Evolutionary conservation across 2,797 vertebrate genomes (phyloP), one percentile per base, ranked within the genome.

Genomic region (Bradypodion ventrale): DNA sequence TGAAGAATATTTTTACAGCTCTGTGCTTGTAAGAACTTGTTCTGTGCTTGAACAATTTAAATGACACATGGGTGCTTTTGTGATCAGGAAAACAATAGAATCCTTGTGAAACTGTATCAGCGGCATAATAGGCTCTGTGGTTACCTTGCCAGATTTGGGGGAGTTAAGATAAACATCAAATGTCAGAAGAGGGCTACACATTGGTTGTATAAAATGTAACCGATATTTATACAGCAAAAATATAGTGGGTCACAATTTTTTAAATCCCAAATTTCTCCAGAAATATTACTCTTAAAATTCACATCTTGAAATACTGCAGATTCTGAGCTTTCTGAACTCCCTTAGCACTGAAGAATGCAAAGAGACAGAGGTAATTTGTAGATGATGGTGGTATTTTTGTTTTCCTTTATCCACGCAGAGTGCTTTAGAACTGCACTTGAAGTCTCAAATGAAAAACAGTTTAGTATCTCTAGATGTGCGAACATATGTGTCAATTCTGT

Each of bases 391-490:
- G 52, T 2, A n/a, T 75, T 32, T 91, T 86, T 80, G 37, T 29
- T 40, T 0, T 15, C n/a, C 13, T 76, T 59, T 60, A 19, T 12
- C 21, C 25, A 12, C 15, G 12, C 27, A 27, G 27, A 63, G 16
- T 77, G 56, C 59, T 78, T 90, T 68, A 83, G 76, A 84, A 87
- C 62, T 37, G 27, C 0, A 0, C 88, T 90, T 89, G 65, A 80
- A 10, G 75, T 90, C 77, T 82, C 83, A 40, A 0, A 40, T 80
- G 79, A 85, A 75, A 85, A 83, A 37, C 56, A 83, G 65, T 63
- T 89, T 69, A 85, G 86, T 92, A 35, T 35, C 91, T 88, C 75
- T 63, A 7, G 29, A 81, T 89, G 84, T 79, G 62, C 42, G 49
- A 66, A 84, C 0, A 1, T 87, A 59, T 74, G 69, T 74, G 92